Conservation (phyloP, 2,113 vertebrate genomes). For the Noctilio leporinus region DNA sequence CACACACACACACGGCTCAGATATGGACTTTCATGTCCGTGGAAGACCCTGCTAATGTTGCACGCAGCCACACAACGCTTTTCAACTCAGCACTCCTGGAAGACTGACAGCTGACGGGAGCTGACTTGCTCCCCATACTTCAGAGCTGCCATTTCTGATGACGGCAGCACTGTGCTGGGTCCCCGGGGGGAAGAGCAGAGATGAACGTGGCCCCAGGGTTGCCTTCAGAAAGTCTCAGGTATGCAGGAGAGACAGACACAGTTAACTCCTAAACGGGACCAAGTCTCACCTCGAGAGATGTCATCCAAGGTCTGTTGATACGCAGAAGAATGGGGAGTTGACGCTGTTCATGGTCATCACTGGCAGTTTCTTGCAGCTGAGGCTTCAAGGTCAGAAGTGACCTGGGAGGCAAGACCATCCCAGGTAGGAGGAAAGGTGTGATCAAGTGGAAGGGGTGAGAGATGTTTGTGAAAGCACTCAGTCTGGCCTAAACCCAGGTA, state of each 20-base stretch:
- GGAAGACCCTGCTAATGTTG: neutral
- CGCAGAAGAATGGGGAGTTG: neutral
- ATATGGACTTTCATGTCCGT: no score
- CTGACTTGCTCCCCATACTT: neutral
- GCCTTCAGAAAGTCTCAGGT: neutral
- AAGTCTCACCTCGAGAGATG: neutral
- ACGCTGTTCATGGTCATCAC: accelerated
- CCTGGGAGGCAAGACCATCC: neutral
- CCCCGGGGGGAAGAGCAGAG: neutral
- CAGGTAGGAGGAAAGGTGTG: neutral
- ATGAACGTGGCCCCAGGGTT: neutral
- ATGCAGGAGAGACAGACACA: no score
- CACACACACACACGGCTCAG: no score
- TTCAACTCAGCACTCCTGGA: neutral
- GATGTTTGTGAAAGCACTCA: neutral
- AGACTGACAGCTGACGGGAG: neutral
- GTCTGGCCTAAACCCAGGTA: neutral
- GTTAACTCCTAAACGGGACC: neutral
- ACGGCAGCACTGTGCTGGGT: neutral
- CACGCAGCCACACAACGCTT: neutral
- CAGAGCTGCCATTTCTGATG: neutral
- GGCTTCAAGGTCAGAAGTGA: neutral
- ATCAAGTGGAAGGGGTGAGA: neutral
- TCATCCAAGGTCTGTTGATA: neutral
- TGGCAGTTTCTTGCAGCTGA: neutral